Evolutionary conservation across 37 sponge, comb jelly and placozoan species (phyloP).

Genomic region (Chondrilla cf. caribensis): DNA sequence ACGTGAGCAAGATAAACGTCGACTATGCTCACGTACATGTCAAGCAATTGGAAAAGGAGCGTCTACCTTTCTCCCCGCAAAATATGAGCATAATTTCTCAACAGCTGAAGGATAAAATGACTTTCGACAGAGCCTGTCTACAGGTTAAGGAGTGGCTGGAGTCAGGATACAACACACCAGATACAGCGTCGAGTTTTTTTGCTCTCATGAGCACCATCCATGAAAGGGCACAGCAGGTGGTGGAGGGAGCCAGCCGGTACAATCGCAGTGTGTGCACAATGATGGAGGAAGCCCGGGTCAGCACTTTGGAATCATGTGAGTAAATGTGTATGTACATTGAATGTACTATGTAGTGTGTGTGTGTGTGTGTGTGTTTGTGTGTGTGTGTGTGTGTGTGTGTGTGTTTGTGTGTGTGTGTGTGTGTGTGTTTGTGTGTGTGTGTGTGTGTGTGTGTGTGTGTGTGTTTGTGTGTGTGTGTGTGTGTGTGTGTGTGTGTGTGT

Average conservation of each 20-base stretch:
- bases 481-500: too few species aligned
- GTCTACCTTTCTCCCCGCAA: constrained; percentile 23
- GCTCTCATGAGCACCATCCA: constrained; percentile 52
- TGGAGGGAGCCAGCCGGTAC: not conserved
- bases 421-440: too few species aligned
- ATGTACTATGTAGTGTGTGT: too few species aligned
- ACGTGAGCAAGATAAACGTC: constrained; percentile 47
- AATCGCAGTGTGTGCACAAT: not conserved
- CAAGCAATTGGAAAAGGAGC: constrained; percentile 6
- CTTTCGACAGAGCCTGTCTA: constrained; percentile 42
- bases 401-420: too few species aligned
- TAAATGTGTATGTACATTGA: too few species aligned
- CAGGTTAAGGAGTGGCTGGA: constrained; percentile 65
- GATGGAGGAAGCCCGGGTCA: not conserved
- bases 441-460: too few species aligned
- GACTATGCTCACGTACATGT: constrained; percentile 71
- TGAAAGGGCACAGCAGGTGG: constrained; percentile 30
- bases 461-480: too few species aligned
- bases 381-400: too few species aligned
- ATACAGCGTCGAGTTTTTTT: constrained; percentile 48
- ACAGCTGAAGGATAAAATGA: constrained; percentile 46
- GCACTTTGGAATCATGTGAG: constrained; percentile 15
- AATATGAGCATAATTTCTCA: constrained; percentile 30
- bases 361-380: not conserved
- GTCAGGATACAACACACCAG: constrained; percentile 33